These are phyloP conservation scores for Phataginus tetradactyla DNA, from an alignment of 2,797 vertebrate species.

Conservation along the genomic window DNA sequence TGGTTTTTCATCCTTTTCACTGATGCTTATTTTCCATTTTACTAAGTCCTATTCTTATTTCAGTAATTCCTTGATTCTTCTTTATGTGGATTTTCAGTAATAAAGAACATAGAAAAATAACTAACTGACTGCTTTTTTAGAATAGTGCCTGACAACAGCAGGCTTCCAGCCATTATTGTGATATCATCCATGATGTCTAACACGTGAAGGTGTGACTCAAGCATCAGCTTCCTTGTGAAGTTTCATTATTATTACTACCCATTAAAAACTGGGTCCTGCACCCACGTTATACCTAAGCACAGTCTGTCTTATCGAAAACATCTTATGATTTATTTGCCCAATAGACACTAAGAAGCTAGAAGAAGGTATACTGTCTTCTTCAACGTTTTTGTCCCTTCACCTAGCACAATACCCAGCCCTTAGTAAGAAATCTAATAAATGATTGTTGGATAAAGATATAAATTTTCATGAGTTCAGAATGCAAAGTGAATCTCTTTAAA, in stretches of 20 bases:
- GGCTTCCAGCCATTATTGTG: not conserved
- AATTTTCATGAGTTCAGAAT: conserved; percentile 26
- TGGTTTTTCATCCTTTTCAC: not conserved
- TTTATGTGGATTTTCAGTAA: not conserved
- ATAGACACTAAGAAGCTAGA: not conserved
- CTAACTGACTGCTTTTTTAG: not conserved
- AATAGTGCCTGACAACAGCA: not conserved
- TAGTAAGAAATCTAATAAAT: not conserved
- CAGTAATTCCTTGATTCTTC: not conserved
- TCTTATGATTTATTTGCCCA: not conserved
- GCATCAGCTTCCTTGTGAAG: not conserved
- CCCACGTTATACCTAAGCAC: not conserved
- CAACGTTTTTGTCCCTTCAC: not conserved
- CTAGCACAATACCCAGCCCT: not conserved
- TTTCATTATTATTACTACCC: not conserved
- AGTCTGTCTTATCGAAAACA: not conserved
- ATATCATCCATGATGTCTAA: not conserved
- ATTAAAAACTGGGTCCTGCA: not conserved
- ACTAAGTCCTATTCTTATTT: not conserved
- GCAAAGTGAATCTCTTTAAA: not conserved
- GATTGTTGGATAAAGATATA: not conserved
- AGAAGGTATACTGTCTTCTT: not conserved
- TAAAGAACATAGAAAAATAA: not conserved
- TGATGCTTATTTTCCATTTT: not conserved
- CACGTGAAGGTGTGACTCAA: not conserved